Conservation (phyloP, 1,140 invertebrate genomes). For the Linepithema humile region DNA sequence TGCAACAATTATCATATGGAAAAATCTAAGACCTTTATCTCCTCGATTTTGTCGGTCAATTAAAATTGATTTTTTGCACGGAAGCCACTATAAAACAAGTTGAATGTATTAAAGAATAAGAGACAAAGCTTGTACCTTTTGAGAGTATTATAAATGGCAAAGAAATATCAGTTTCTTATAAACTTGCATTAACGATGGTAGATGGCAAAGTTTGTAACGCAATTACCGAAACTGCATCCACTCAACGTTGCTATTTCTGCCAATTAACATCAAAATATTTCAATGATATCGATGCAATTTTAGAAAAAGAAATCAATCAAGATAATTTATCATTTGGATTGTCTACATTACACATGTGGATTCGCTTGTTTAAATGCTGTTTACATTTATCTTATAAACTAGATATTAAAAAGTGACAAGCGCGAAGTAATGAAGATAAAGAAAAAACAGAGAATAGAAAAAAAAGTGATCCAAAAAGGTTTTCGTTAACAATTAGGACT, state of each 20-base stretch:
- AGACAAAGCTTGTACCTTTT: neutral
- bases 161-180: neutral
- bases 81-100: neutral
- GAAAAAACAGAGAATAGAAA: no score
- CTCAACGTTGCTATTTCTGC: slow-evolving; percentile 7
- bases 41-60: neutral
- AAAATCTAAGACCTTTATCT: slow-evolving; percentile 50
- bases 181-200: neutral
- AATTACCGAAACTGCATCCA: neutral
- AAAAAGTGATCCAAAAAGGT: neutral
- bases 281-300: slow-evolving; percentile 73
- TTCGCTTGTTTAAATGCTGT: slow-evolving; percentile 74
- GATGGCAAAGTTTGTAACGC: slow-evolving; percentile 12
- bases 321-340: slow-evolving; percentile 75
- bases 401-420: slow-evolving; percentile 68
- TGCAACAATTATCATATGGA: slow-evolving; percentile 19
- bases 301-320: slow-evolving; percentile 61
- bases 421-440: no score
- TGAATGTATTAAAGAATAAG: neutral
- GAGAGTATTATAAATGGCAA: neutral
- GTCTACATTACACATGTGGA: slow-evolving; percentile 77
- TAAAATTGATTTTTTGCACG: neutral
- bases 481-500: neutral
- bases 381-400: slow-evolving; percentile 76
- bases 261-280: slow-evolving; percentile 75